Conservation (phyloP, 2,888 invertebrate species). For the Blastobasis lacticolella region DNA sequence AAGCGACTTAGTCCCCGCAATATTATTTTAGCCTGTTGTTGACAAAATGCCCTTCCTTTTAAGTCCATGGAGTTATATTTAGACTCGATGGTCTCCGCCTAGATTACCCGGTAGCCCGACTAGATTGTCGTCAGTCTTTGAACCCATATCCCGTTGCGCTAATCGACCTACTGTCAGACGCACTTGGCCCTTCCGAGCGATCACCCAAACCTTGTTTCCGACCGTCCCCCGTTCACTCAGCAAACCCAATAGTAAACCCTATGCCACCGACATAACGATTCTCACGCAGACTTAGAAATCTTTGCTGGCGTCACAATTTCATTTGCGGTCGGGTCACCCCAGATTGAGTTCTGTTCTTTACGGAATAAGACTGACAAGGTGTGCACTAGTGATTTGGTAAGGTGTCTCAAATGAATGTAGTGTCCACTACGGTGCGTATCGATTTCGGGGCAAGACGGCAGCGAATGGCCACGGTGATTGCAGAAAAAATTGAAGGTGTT, state of each 20-base stretch:
- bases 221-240: conserved; percentile 6
- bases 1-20: too few species aligned
- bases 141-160: conserved; percentile 48
- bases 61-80: too few species aligned
- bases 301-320: conserved; percentile 9
- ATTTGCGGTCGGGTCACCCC: conserved; percentile 1
- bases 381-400: conserved; percentile 8
- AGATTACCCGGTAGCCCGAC: background rate
- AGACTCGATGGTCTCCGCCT: background rate
- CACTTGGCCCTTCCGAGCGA: conserved; percentile 54
- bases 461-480: conserved; percentile 20
- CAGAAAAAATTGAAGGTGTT: conserved; percentile 5
- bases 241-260: conserved; percentile 8
- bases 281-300: conserved; percentile 3
- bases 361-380: conserved; percentile 3
- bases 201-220: conserved; percentile 34
- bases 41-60: too few species aligned
- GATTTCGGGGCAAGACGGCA: conserved; percentile 24
- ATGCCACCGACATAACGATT: conserved; percentile 2
- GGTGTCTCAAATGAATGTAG: conserved; percentile 26
- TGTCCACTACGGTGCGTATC: conserved; percentile 33
- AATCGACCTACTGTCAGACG: conserved; percentile 61
- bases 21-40: too few species aligned
- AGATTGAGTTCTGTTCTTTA: conserved; percentile 11
- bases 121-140: conserved; percentile 29